phyloP scores from a whole-genome alignment of 2,888 invertebrate species.

The Drosophila gaucha region DNA sequence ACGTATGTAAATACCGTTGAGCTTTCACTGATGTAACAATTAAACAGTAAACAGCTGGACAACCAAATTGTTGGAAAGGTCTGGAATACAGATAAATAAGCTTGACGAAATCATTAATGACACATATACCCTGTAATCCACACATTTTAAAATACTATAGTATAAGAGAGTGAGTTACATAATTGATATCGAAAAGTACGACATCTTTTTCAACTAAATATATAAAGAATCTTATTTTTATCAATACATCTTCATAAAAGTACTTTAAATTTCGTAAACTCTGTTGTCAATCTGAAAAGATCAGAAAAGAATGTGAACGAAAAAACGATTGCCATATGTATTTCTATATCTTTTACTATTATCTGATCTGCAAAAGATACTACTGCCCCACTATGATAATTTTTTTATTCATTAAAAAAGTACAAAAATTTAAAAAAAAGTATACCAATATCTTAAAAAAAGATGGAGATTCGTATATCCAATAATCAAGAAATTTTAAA shows the following conservation, averaged over 20 bases:
- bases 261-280: no score
- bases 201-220: no score
- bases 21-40: conserved; percentile 23
- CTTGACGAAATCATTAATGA: not conserved
- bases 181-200: no score
- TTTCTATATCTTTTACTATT: not conserved
- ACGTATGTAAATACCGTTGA: conserved; percentile 9
- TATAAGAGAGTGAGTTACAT: no score
- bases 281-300: no score
- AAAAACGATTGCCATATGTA: no score
- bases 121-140: not conserved
- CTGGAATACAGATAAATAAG: not conserved
- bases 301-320: no score
- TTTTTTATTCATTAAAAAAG: no score
- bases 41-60: conserved; percentile 6
- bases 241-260: no score
- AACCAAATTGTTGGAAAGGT: conserved; percentile 12
- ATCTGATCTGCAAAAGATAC: not conserved
- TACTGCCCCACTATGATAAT: no score
- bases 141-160: not conserved
- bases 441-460: no score
- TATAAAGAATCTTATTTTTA: no score
- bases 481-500: not conserved
- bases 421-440: not conserved
- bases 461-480: not conserved